Evolutionary conservation across 2,888 invertebrate species (phyloP).

Genomic region (Melieria crassipennis): DNA sequence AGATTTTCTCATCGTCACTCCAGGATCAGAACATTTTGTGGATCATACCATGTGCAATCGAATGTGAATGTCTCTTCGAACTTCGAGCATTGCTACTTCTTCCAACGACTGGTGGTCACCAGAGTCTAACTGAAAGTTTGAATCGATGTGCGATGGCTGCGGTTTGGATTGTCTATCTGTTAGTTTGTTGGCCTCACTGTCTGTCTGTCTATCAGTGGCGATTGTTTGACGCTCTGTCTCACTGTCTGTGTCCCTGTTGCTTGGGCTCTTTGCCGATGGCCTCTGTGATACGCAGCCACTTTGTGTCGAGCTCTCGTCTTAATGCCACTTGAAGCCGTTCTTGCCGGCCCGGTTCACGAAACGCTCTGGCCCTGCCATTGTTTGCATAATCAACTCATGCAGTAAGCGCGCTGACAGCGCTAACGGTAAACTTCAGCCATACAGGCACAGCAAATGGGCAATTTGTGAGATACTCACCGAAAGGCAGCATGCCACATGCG

Average conservation of each 20-base stretch:
- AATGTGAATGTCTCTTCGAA: too few relatives aligned
- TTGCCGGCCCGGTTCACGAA: slow-evolving; percentile 20
- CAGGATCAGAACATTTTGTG: too few relatives aligned
- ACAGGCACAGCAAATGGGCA: not conserved
- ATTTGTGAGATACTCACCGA: not conserved
- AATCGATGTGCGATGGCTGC: too few relatives aligned
- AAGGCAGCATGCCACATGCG: not conserved
- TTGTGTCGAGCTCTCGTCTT: not conserved
- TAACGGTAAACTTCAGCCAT: slow-evolving; percentile 44
- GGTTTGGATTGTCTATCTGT: not conserved
- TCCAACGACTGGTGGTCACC: too few relatives aligned
- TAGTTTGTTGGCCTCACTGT: too few relatives aligned
- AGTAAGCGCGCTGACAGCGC: slow-evolving; percentile 43
- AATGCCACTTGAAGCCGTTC: not conserved
- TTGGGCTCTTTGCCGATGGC: slow-evolving; percentile 17
- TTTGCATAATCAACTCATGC: slow-evolving; percentile 59
- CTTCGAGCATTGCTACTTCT: too few relatives aligned
- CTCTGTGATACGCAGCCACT: not conserved
- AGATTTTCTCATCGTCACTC: too few relatives aligned
- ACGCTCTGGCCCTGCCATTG: slow-evolving; percentile 30
- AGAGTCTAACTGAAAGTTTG: too few relatives aligned
- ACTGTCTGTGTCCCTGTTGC: slow-evolving; percentile 25
- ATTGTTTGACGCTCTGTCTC: slow-evolving; percentile 24
- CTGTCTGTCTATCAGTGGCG: too few relatives aligned
- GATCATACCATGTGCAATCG: too few relatives aligned